Base-by-base conservation (phyloP, 2,113 vertebrate genomes). In the Planiliza haematocheilus region DNA sequence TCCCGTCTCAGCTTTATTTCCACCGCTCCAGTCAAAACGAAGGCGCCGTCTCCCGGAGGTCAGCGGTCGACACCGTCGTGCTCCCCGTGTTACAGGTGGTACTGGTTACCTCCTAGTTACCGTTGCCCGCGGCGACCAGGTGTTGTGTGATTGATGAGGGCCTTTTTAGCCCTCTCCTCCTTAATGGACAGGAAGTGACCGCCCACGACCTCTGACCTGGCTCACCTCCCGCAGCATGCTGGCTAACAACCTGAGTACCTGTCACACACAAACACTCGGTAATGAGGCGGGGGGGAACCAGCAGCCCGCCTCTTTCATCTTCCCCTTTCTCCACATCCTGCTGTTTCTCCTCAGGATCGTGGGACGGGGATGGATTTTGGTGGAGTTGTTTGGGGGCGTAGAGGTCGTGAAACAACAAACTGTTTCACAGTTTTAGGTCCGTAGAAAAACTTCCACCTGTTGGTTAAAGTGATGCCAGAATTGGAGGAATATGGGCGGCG, bases 141-240 rank as follows among this genome's bases (percentile, higher is more conserved):
- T 91, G 85, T 65, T 4, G 37, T 45, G 65, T 89, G 89, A 93
- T 92, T 88, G 86, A 92, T 91, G 88, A 83, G 64, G 61, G 48
- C 12, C 49, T 80, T 77, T 74, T 86, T 48, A 70, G 50, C 66
- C 48, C 12, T 60, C 51, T 56, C 57, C 62, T 73, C 72, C 79
- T 30, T 91, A 85, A 92, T 90, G 87, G 88, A 86, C 89, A 90
- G 92, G 91, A 92, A 91, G 89, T 85, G 83, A 71, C 87, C 83
- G 80, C 83, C 83, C 74, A 68, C 64, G n/a, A 80, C 88, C 85
- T 82, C 74, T 85, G 85, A 90, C 87, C 91, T 73, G 66, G 20
- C 72, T 79, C 79, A 90, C 82, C 80, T 30, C 66, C 72, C 7
- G 17, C 69, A 41, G 70, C 86, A 85, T 77, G 86, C 83, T 85